Conservation (phyloP, 1,140 invertebrate genomes). For the Trypoxylus dichotomus region DNA sequence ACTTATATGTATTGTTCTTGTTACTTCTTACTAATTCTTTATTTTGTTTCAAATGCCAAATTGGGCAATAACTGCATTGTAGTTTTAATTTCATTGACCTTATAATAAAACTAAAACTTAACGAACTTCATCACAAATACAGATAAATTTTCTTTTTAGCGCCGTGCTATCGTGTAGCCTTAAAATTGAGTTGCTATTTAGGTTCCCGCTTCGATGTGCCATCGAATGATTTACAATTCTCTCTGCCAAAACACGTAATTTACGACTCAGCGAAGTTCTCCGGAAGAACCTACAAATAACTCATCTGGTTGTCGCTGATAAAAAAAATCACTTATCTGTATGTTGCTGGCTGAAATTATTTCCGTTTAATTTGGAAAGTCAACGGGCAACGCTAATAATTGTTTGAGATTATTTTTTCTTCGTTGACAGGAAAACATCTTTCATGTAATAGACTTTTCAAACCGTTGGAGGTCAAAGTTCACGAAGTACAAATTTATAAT, state of each 20-base stretch:
- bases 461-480: neutral
- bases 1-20: too few relatives aligned
- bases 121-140: too few relatives aligned
- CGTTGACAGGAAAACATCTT: too few relatives aligned
- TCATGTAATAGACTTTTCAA: neutral
- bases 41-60: too few relatives aligned
- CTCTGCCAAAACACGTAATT: neutral
- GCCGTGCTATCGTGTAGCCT: too few relatives aligned
- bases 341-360: neutral
- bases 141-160: too few relatives aligned
- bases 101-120: too few relatives aligned
- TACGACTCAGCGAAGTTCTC: neutral
- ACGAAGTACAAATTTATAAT: neutral
- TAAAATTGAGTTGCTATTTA: neutral
- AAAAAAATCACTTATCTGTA: constrained; percentile 15
- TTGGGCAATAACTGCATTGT: too few relatives aligned
- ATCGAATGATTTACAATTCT: neutral
- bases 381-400: too few relatives aligned
- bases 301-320: neutral
- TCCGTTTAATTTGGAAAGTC: neutral
- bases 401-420: too few relatives aligned
- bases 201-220: neutral
- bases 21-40: too few relatives aligned
- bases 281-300: neutral
- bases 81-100: too few relatives aligned